These are phyloP conservation scores for Hexactinellida sp. DNA, from an alignment of 37 sponge, comb jelly and placozoan genomes.

Conservation along the genomic window DNA sequence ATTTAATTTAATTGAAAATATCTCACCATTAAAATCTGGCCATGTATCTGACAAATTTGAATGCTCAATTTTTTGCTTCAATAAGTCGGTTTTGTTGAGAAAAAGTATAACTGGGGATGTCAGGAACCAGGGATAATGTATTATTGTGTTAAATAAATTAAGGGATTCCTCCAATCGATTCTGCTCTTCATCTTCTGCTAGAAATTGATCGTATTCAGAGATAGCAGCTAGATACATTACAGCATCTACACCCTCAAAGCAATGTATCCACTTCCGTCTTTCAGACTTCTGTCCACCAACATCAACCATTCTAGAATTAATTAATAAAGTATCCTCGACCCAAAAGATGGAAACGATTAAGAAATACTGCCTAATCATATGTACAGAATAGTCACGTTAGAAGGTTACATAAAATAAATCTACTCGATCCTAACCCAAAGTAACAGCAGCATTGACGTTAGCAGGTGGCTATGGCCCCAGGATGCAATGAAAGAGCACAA, in stretches of 20 bases:
- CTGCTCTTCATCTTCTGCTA: background rate
- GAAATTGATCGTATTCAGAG: conserved; percentile 10
- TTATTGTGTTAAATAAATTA: background rate
- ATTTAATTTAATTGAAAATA: background rate
- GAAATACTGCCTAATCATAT: too few species aligned
- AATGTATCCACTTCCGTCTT: background rate
- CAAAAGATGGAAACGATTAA: too few species aligned
- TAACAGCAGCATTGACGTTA: too few species aligned
- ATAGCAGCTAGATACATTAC: background rate
- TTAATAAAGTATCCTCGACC: too few species aligned
- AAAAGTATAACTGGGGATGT: background rate
- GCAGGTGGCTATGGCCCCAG: too few species aligned
- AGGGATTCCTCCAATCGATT: background rate
- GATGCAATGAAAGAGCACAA: too few species aligned
- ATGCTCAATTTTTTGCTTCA: background rate
- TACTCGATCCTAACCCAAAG: too few species aligned
- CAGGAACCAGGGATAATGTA: background rate
- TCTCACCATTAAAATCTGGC: background rate
- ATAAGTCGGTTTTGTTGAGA: background rate
- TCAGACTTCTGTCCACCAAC: conserved; percentile 1
- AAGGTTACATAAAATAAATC: too few species aligned
- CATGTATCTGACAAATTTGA: background rate
- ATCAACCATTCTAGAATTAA: background rate
- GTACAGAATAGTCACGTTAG: too few species aligned
- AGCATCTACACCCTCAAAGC: conserved; percentile 3